Conservation (phyloP, 2,113 vertebrate species). For the Condylura cristata region DNA sequence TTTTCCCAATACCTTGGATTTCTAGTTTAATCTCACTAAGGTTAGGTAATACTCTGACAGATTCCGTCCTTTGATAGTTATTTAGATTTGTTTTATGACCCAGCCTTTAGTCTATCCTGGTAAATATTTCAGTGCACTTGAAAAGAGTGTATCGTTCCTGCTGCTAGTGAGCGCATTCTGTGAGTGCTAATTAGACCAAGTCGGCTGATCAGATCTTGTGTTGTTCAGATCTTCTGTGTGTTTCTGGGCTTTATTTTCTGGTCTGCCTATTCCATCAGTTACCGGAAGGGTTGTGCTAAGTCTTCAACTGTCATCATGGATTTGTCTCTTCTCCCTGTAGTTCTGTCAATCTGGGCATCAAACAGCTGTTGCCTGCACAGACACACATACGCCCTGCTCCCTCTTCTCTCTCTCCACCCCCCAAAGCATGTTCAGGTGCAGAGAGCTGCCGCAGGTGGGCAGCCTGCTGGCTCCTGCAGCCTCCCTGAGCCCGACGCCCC, state of each 20-base stretch:
- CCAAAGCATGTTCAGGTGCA: background rate
- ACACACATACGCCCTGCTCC: too few relatives aligned
- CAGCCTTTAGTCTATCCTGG: background rate
- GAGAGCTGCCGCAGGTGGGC: background rate
- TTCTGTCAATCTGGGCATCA: background rate
- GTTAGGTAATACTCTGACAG: background rate
- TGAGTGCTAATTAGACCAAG: too few relatives aligned
- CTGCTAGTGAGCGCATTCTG: background rate
- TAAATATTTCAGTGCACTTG: background rate
- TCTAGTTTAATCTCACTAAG: background rate
- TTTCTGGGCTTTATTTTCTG: background rate
- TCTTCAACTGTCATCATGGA: background rate
- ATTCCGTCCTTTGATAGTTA: background rate
- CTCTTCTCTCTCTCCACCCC: too few relatives aligned
- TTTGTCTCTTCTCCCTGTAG: slow-evolving; percentile 23
- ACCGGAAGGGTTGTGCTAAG: background rate
- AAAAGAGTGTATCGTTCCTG: background rate
- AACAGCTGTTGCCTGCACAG: background rate
- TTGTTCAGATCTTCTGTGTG: background rate
- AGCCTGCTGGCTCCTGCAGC: background rate
- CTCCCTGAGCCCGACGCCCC: background rate
- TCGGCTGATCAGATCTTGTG: background rate
- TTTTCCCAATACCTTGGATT: background rate
- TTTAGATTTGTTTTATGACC: background rate
- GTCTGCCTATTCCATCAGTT: background rate